A percentile compares a stretch with the other conserved stretches of the same genome.
These are phyloP conservation scores for Rattus norvegicus DNA, from an alignment of 2,113 vertebrate genomes.

Conservation along the genomic window DNA sequence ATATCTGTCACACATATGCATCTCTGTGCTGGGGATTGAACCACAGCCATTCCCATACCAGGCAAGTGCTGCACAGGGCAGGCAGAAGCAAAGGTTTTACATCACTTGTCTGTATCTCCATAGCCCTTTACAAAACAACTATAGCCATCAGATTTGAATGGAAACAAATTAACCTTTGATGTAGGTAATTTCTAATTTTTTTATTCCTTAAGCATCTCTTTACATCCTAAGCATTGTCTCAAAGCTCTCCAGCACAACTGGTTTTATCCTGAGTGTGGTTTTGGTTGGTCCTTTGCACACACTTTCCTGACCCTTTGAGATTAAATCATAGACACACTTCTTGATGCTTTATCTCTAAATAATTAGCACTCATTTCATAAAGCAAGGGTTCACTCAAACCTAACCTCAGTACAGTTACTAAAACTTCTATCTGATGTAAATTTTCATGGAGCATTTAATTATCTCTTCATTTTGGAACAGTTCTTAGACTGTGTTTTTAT, in stretches of 20 bases:
- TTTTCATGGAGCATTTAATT: not conserved
- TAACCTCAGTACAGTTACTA: not conserved
- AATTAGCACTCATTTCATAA: not conserved
- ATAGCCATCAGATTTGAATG: not conserved
- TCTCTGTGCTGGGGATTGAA: not conserved
- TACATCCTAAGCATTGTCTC: not conserved
- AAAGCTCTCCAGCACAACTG: not conserved
- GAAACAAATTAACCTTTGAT: not conserved
- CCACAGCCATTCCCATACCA: not conserved
- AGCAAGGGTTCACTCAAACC: not conserved
- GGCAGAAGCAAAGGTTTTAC: not conserved
- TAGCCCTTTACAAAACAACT: not conserved
- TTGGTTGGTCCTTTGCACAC: not conserved
- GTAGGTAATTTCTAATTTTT: slow-evolving; percentile 15
- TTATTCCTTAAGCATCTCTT: not conserved
- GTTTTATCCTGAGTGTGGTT: not conserved
- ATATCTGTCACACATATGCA: not conserved
- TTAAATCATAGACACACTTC: slow-evolving; percentile 2
- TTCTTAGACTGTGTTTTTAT: slow-evolving; percentile 29
- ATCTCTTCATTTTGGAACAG: not conserved
- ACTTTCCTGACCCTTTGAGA: slow-evolving; percentile 1
- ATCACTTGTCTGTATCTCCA: not conserved
- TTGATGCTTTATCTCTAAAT: not conserved
- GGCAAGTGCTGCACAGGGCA: not conserved
- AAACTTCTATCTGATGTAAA: not conserved